Evolutionary conservation across 2,888 invertebrate species (phyloP).

Genomic region (Orthosia incerta): DNA sequence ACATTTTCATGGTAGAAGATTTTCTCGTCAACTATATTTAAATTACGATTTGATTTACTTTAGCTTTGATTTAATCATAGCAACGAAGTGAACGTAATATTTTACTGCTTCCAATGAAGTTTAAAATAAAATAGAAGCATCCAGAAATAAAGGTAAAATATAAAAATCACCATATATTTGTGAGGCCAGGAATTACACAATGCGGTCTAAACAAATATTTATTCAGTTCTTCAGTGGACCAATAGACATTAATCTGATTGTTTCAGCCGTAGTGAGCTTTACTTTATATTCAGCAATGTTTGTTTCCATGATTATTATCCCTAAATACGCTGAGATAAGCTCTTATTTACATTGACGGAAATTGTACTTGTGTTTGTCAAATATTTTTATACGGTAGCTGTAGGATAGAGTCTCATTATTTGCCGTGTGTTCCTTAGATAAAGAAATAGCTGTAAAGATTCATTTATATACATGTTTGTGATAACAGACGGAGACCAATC

Average conservation of each 20-base stretch:
- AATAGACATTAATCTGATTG: slow-evolving; percentile 39
- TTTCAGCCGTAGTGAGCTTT: slow-evolving; percentile 15
- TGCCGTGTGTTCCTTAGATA: slow-evolving; percentile 27
- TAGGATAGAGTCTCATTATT: slow-evolving; percentile 17
- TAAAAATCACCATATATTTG: too few species aligned
- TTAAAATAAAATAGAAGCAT: neutral
- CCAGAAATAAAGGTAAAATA: neutral
- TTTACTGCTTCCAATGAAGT: too few species aligned
- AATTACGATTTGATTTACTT: neutral
- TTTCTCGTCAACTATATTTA: neutral
- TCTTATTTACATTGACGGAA: slow-evolving; percentile 37
- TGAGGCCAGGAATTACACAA: slow-evolving; percentile 14
- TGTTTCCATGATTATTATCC: slow-evolving; percentile 33
- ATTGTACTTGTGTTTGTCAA: slow-evolving; percentile 40
- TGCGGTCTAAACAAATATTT: slow-evolving; percentile 27
- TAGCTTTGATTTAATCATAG: too few species aligned
- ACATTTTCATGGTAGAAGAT: slow-evolving; percentile 12
- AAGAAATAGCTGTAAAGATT: slow-evolving; percentile 26
- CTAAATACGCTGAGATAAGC: slow-evolving; percentile 35
- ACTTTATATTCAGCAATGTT: slow-evolving; percentile 30
- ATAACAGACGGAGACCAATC: slow-evolving; percentile 34
- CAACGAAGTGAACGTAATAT: neutral
- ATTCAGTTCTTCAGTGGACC: slow-evolving; percentile 10
- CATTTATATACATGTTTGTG: slow-evolving; percentile 25
- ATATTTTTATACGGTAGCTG: slow-evolving; percentile 36